A percentile compares a stretch with the other conserved stretches of the same genome.
These are phyloP conservation scores for Nixonia krombeini DNA, from an alignment of 1,140 invertebrate genomes.

Conservation along the genomic window DNA sequence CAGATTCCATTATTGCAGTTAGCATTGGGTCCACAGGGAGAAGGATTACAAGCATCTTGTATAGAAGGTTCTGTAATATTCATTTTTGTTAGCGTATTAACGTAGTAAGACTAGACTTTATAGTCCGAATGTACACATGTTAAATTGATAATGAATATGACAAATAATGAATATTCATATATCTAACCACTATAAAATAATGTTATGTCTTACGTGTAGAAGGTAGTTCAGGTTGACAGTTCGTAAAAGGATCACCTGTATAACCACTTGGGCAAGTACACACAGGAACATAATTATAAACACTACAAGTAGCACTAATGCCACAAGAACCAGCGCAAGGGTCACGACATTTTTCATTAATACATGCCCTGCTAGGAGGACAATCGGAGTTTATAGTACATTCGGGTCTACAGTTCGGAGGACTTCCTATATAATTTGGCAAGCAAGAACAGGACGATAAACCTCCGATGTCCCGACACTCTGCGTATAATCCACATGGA, in stretches of 20 bases:
- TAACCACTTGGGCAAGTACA: slow-evolving; percentile 76
- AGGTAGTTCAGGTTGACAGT: slow-evolving; percentile 70
- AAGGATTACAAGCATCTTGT: slow-evolving; percentile 75
- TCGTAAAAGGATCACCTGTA: slow-evolving; percentile 78
- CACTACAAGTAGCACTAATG: slow-evolving; percentile 73
- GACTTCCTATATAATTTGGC: slow-evolving; percentile 70
- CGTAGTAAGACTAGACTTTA: too few species aligned
- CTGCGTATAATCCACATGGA: slow-evolving; percentile 73
- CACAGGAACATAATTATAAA: slow-evolving; percentile 76
- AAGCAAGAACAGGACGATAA: slow-evolving; percentile 76
- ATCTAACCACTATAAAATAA: not conserved
- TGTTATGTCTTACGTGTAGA: slow-evolving; percentile 62
- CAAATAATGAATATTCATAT: too few species aligned
- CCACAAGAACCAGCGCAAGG: slow-evolving; percentile 83
- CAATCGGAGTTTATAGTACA: slow-evolving; percentile 66
- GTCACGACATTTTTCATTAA: slow-evolving; percentile 76
- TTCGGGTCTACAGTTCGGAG: slow-evolving; percentile 71
- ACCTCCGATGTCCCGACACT: slow-evolving; percentile 72
- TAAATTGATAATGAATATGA: too few species aligned
- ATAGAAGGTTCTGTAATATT: slow-evolving; percentile 20
- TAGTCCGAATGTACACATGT: too few species aligned
- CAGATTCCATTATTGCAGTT: slow-evolving; percentile 71
- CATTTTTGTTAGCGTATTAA: too few species aligned
- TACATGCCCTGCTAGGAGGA: slow-evolving; percentile 67
- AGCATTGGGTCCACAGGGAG: slow-evolving; percentile 74